Conservation (phyloP, 2,888 invertebrate genomes). For the Nowickia ferox region DNA sequence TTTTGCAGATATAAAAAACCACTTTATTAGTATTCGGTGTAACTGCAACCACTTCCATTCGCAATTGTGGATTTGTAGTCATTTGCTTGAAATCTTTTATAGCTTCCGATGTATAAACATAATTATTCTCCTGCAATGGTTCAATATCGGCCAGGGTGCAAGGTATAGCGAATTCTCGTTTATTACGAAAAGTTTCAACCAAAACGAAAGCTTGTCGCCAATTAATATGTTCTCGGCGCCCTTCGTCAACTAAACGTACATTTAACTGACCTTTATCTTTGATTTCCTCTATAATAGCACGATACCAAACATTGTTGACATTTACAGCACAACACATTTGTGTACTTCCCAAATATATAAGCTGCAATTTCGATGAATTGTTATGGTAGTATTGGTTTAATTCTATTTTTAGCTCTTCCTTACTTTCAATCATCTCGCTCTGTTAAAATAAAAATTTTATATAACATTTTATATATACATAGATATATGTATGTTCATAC, state of each 20-base stretch:
- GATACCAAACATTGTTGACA: slow-evolving; percentile 77
- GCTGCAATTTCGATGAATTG: slow-evolving; percentile 73
- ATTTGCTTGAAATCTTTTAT: slow-evolving; percentile 81
- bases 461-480: background rate
- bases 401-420: slow-evolving; percentile 62
- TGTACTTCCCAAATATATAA: slow-evolving; percentile 78
- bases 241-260: slow-evolving; percentile 85
- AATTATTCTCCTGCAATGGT: slow-evolving; percentile 79
- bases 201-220: slow-evolving; percentile 84
- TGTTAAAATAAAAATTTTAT: slow-evolving; percentile 41
- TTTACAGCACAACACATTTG: slow-evolving; percentile 77
- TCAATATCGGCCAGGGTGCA: slow-evolving; percentile 83
- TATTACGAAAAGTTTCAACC: slow-evolving; percentile 75
- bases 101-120: slow-evolving; percentile 81
- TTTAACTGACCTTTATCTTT: slow-evolving; percentile 75
- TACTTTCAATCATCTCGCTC: slow-evolving; percentile 71
- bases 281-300: slow-evolving; percentile 77
- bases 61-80: slow-evolving; percentile 79
- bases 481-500: background rate
- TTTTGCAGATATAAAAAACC: slow-evolving; percentile 81
- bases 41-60: slow-evolving; percentile 80
- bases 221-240: slow-evolving; percentile 84
- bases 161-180: slow-evolving; percentile 76
- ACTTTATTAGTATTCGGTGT: slow-evolving; percentile 79
- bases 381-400: slow-evolving; percentile 73